Conservation (phyloP, 2,888 invertebrate genomes). For the Endomychus coccineus region DNA sequence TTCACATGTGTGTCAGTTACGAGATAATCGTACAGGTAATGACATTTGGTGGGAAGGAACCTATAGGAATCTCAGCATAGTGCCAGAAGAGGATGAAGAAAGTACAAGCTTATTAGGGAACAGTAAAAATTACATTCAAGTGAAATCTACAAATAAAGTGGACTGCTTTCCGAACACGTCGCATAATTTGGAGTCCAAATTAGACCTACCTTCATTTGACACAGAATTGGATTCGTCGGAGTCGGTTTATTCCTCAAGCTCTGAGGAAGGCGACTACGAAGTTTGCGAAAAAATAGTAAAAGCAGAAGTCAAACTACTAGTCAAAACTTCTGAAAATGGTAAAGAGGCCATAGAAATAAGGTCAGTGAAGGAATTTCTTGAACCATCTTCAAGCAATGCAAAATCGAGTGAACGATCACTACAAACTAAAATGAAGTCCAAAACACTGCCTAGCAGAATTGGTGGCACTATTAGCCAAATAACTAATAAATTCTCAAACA, state of each 20-base stretch:
- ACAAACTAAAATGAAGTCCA: no score
- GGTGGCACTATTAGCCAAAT: no score
- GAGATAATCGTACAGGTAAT: conserved; percentile 8
- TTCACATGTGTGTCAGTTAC: conserved; percentile 23
- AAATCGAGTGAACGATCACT: no score
- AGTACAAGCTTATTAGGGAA: conserved; percentile 17
- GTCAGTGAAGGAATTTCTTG: conserved; percentile 41
- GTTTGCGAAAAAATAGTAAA: conserved; percentile 35
- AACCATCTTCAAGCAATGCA: no score
- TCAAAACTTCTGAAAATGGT: conserved; percentile 45
- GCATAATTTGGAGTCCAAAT: no score
- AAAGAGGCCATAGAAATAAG: conserved; percentile 47
- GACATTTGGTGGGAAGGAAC: conserved; percentile 44
- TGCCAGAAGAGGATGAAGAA: conserved; percentile 44
- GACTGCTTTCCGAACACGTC: no score
- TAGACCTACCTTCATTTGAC: no score
- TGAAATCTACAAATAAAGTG: no score
- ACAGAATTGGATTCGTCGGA: no score
- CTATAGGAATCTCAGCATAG: conserved; percentile 41
- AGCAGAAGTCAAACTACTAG: conserved; percentile 48
- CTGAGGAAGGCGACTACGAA: conserved; percentile 32
- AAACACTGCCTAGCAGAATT: no score
- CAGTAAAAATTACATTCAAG: no score
- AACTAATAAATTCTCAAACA: no score
- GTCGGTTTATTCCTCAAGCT: conserved; percentile 20